Evolutionary conservation across 2,113 vertebrate species (phyloP).

Genomic region (Puffinus mauretanicus): DNA sequence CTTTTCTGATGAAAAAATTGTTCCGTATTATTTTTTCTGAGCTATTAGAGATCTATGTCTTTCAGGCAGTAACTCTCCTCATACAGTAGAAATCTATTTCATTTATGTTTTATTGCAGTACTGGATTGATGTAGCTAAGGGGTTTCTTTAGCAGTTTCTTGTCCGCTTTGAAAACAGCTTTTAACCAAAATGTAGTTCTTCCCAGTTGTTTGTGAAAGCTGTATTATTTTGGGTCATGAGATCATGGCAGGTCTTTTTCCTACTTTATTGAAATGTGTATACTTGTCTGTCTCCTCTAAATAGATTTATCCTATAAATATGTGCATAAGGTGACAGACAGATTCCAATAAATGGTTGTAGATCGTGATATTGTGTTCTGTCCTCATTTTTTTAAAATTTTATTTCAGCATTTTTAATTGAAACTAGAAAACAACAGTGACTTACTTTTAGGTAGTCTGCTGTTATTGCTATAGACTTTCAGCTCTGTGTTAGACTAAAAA

Average conservation of each 20-base stretch:
- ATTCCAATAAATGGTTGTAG: conserved; percentile 44
- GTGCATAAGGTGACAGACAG: not conserved
- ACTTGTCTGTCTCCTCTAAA: not conserved
- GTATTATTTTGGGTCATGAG: not conserved
- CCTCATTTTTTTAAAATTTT: not conserved
- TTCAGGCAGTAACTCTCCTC: not conserved
- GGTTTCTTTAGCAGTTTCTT: not conserved
- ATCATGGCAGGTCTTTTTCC: not conserved
- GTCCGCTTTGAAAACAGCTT: not conserved
- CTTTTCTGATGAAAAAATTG: not conserved
- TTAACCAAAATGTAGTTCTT: not conserved
- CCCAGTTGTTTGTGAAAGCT: not conserved
- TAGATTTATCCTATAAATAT: not conserved
- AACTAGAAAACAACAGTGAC: not conserved
- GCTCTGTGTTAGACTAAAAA: not conserved
- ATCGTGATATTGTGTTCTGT: not conserved
- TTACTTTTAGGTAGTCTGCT: not conserved
- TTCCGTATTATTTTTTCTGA: not conserved
- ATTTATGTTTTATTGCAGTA: not conserved
- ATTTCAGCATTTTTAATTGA: not conserved
- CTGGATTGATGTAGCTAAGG: not conserved
- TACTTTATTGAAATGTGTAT: not conserved
- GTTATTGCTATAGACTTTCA: not conserved
- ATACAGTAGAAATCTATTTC: not conserved
- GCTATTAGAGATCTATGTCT: not conserved